phyloP scores from a whole-genome alignment of 2,888 invertebrate genomes.

The Cosmia pyralina region DNA sequence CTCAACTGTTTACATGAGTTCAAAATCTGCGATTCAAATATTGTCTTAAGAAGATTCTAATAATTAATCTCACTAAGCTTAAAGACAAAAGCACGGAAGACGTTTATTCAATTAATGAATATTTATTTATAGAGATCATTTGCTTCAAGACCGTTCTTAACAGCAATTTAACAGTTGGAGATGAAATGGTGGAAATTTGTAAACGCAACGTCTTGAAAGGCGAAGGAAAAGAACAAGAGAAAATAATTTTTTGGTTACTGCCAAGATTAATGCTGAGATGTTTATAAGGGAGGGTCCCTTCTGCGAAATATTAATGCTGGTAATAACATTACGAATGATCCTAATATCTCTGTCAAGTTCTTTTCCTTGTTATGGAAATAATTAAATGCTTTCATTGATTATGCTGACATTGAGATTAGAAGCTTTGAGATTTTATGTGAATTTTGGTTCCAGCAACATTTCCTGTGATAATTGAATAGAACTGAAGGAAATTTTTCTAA shows the following conservation, averaged over 20 bases:
- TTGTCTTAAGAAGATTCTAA: slow-evolving; percentile 40
- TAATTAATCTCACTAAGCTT: slow-evolving; percentile 54
- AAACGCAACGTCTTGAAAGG: slow-evolving; percentile 27
- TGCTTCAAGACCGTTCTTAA: slow-evolving; percentile 27
- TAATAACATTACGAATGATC: slow-evolving; percentile 52
- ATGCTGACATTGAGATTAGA: slow-evolving; percentile 13
- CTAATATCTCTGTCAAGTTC: slow-evolving; percentile 36
- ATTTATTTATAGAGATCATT: slow-evolving; percentile 54
- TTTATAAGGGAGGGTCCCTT: slow-evolving; percentile 28
- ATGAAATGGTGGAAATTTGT: slow-evolving; percentile 42
- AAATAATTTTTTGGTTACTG: slow-evolving; percentile 31
- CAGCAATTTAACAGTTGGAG: slow-evolving; percentile 45
- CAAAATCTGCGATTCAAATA: slow-evolving; percentile 61
- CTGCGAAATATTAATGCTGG: slow-evolving; percentile 28
- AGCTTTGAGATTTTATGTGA: neutral
- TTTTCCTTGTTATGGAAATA: slow-evolving; percentile 9
- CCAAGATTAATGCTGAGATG: slow-evolving; percentile 40
- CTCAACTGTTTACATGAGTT: slow-evolving; percentile 33
- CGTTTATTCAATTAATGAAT: slow-evolving; percentile 58
- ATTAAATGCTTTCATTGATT: slow-evolving; percentile 31
- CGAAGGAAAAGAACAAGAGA: slow-evolving; percentile 19
- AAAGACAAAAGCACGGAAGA: slow-evolving; percentile 39
- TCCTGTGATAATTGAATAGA: neutral
- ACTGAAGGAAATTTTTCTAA: neutral
- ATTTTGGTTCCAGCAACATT: neutral